A percentile compares a stretch with the other conserved stretches of the same genome.
Evolutionary conservation across 2,113 vertebrate genomes (phyloP).

Genomic region (Pluvianellus socialis): DNA sequence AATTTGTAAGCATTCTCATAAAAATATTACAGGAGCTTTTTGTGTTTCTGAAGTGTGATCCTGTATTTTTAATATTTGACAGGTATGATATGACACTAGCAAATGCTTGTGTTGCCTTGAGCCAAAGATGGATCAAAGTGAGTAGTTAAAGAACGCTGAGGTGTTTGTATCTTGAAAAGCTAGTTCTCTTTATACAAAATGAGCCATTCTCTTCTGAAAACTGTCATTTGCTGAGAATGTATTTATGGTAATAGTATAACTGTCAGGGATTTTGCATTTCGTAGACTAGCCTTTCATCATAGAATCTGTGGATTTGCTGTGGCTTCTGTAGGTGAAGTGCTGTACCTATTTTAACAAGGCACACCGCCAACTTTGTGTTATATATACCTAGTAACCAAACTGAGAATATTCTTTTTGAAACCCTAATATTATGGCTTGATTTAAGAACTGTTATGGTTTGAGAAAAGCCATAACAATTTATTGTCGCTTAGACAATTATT

Average conservation of each 20-base stretch:
- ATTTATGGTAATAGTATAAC: background rate
- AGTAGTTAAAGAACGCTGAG: conserved; percentile 36
- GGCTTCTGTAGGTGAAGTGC: background rate
- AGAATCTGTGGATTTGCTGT: background rate
- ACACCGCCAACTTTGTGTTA: background rate
- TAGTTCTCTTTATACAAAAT: background rate
- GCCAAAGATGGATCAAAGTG: conserved; percentile 88
- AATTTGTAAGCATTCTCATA: background rate
- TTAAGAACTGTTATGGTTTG: too few species aligned
- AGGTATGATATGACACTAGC: conserved; percentile 93
- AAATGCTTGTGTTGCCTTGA: conserved; percentile 85
- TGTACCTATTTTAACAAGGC: background rate
- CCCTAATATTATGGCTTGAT: background rate
- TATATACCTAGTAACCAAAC: background rate
- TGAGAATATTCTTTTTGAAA: background rate
- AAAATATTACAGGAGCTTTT: background rate
- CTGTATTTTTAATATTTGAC: conserved; percentile 27
- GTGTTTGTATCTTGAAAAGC: background rate
- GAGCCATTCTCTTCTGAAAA: background rate
- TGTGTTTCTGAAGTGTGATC: background rate
- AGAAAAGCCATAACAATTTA: too few species aligned
- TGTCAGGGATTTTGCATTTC: background rate
- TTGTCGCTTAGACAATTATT: too few species aligned
- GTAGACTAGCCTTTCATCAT: background rate
- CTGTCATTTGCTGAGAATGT: background rate